Evolutionary conservation across 2,888 invertebrate species (phyloP), one percentile per base, ranked within the genome.

Genomic region (Bhutanitis thaidina): DNA sequence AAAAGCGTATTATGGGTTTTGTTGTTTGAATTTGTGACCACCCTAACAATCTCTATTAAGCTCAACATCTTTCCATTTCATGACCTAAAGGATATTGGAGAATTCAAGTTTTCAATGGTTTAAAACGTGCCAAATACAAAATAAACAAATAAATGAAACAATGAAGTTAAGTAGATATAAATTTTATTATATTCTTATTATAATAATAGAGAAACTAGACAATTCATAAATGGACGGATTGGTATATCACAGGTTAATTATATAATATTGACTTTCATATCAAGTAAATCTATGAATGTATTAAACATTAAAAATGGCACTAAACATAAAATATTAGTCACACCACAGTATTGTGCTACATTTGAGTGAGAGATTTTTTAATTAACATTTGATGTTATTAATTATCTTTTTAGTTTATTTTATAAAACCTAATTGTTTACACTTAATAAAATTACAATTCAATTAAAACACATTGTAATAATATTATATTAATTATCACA

Each of bases 161-260:
- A 36, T 1, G 8, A 20, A 25, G 0, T 27, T 7, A 20, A 20
- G 37, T 15, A 32, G 32, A 32, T 38, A 43, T 43, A 43, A 4
- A 15, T 50, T 55, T 55, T 55, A 51, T 50, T 51, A 49, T 9
- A 39, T 48, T 43, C 9, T 34, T 43, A 35, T 25, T n/a, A n/a
- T n/a, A n/a, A 48, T 16, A 27, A 29, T n/a, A 38, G 7, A 67
- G 62, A 65, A 65, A 56, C 7, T 43, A 44, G 58, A 66, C 64
- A 67, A 71, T 58, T 66, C 61, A 67, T 73, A 67, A 73, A 67
- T 75, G 88, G 88, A 88, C 84, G 87, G 87, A 80, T 65, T 67
- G 64, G 62, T 80, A 76, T 87, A 88, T 88, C 88, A 88, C 88
- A 88, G 87, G 85, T 88, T 87, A 87, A 80, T 82, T 81, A 73